Evolutionary conservation across 2,888 invertebrate genomes (phyloP).

Genomic region (Candidula unifasciata): DNA sequence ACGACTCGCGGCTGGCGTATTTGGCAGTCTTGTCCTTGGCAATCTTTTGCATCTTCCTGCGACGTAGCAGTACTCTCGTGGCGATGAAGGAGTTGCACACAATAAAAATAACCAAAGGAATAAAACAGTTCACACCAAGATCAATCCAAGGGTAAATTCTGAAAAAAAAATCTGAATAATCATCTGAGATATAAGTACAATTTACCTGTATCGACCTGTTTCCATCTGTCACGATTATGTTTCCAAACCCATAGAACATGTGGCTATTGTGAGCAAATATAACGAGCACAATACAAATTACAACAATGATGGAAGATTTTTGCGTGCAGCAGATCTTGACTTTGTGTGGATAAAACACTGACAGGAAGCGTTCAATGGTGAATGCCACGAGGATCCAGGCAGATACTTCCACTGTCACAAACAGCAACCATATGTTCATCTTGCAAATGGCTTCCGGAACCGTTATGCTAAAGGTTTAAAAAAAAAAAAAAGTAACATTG

Average conservation of each 20-base stretch:
- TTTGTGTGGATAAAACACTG: conserved; percentile 64
- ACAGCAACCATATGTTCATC: conserved; percentile 65
- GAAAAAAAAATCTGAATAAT: conserved; percentile 57
- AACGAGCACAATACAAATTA: conserved; percentile 55
- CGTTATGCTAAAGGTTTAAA: not conserved
- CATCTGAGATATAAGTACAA: conserved; percentile 52
- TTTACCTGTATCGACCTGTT: conserved; percentile 2
- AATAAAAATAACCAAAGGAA: conserved; percentile 66
- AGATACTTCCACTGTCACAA: conserved; percentile 65
- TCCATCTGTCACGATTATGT: not conserved
- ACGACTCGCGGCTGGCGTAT: no score
- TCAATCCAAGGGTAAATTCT: conserved; percentile 71
- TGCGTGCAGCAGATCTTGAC: conserved; percentile 61
- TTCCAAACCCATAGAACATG: conserved; percentile 60
- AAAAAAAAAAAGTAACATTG: no score
- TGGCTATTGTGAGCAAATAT: conserved; percentile 63
- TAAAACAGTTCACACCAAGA: conserved; percentile 62
- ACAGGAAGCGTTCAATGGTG: no score
- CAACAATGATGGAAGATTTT: conserved; percentile 51
- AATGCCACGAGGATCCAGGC: conserved; percentile 72
- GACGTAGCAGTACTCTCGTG: no score
- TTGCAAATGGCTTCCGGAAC: conserved; percentile 41
- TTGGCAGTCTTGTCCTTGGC: not conserved
- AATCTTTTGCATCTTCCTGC: not conserved
- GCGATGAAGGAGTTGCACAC: conserved; percentile 64